Base-by-base conservation (phyloP, 1,140 invertebrate species). In the Cydia strobilella region DNA sequence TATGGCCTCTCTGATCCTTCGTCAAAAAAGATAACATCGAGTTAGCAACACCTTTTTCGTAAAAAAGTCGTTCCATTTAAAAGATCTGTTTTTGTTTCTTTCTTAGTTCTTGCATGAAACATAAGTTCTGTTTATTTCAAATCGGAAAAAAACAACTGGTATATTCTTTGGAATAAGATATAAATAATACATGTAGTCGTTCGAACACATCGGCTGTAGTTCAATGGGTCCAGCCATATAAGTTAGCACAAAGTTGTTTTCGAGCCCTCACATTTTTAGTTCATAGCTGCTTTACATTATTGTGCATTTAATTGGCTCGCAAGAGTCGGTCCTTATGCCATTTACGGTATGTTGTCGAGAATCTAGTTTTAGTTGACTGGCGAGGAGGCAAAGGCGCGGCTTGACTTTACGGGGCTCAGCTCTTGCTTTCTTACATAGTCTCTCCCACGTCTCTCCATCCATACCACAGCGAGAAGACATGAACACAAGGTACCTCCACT, bases 261-360 rank as follows among this genome's bases (percentile, higher is more conserved):
- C 27, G 31, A 69, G 27, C 66, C 63, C 42, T 73, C 74, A 74
- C 63, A 65, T 79, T 77, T 79, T 69, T 76, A 76, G 77, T 54
- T 39, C 27, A 76, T 81, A 80, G 75, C 75, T 79, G 77, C 54
- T 84, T 81, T 80, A 79, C 77, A 79, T 82, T 80, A 82, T 79
- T 82, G 72, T 80, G 71, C 62, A 81, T 77, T 79, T 85, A 84
- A 85, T 84, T 84, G 79, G 82, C 82, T 84, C 80, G 79, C 76
- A 73, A 35, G 75, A 80, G 78, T 82, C 80, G 79, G 79, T 75
- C 78, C 80, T 77, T 84, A 81, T 75, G 18, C 82, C 82, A 69
- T 84, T 80, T 84, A 85, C 66, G 84, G 84, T 75, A 84, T 78
- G 78, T 86, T 83, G 84, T 69, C 76, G 78, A 83, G 81, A 86